These are phyloP conservation scores for Saturnia pavonia DNA, from an alignment of 2,888 invertebrate genomes.

Conservation along the genomic window DNA sequence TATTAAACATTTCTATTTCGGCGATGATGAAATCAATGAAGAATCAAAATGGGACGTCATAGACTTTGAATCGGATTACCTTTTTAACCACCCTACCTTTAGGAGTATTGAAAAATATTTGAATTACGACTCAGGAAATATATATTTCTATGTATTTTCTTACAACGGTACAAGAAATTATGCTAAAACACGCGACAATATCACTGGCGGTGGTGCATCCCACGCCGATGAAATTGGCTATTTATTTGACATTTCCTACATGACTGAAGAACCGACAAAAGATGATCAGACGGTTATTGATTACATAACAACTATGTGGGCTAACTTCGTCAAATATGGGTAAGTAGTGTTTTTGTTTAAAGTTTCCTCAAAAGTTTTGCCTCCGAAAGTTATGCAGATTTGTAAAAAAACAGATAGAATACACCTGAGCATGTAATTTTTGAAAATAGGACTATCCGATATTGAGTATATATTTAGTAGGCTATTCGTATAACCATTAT, in stretches of 20 bases:
- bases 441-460: too few relatives aligned
- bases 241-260: conserved; percentile 44
- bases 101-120: conserved; percentile 46
- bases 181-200: conserved; percentile 37
- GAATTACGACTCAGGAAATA: conserved; percentile 36
- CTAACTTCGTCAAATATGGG: conserved; percentile 55
- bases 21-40: conserved; percentile 43
- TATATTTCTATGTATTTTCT: conserved; percentile 55
- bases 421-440: too few relatives aligned
- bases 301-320: conserved; percentile 50
- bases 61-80: conserved; percentile 49
- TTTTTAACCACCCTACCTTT: conserved; percentile 40
- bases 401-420: too few relatives aligned
- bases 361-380: not conserved
- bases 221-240: conserved; percentile 54
- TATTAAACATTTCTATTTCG: conserved; percentile 53
- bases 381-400: too few relatives aligned
- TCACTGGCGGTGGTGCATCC: conserved; percentile 39
- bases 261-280: conserved; percentile 34
- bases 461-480: too few relatives aligned
- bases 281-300: conserved; percentile 48
- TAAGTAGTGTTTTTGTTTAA: conserved; percentile 29
- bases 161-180: conserved; percentile 54
- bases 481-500: too few relatives aligned
- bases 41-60: conserved; percentile 33